phyloP scores from a whole-genome alignment of 2,113 vertebrate genomes.

The Loxodonta africana region DNA sequence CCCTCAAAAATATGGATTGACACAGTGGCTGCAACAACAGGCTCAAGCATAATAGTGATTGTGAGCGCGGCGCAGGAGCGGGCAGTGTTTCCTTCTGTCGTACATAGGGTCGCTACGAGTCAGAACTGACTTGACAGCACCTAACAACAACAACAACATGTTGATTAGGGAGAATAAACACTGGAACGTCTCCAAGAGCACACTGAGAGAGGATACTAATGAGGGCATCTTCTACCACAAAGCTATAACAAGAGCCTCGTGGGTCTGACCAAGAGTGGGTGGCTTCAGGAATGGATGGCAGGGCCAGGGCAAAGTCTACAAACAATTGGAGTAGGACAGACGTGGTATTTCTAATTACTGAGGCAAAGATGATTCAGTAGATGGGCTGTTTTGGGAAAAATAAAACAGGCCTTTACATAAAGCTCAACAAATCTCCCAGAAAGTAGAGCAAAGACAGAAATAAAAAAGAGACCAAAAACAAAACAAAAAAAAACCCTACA shows the following conservation, averaged over 20 bases:
- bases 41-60: too few species aligned
- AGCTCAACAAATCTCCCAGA: conserved; percentile 5
- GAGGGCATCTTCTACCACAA: background rate
- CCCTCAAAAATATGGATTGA: too few species aligned
- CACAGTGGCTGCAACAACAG: too few species aligned
- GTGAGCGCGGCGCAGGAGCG: too few species aligned
- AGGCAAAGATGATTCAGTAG: background rate
- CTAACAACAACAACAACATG: too few species aligned
- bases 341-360: background rate
- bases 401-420: background rate
- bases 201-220: background rate
- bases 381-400: background rate
- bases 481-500: background rate
- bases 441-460: background rate
- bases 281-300: background rate
- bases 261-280: background rate
- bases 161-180: background rate
- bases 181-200: background rate
- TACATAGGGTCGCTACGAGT: too few species aligned
- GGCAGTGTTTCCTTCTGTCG: too few species aligned
- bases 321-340: background rate
- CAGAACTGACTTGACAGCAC: too few species aligned
- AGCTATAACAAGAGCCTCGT: background rate
- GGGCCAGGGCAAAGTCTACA: background rate
- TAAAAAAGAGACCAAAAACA: background rate